Evolutionary conservation across 37 sponge, comb jelly and placozoan species (phyloP).

Genomic region (Cliona cf. orientalis): DNA sequence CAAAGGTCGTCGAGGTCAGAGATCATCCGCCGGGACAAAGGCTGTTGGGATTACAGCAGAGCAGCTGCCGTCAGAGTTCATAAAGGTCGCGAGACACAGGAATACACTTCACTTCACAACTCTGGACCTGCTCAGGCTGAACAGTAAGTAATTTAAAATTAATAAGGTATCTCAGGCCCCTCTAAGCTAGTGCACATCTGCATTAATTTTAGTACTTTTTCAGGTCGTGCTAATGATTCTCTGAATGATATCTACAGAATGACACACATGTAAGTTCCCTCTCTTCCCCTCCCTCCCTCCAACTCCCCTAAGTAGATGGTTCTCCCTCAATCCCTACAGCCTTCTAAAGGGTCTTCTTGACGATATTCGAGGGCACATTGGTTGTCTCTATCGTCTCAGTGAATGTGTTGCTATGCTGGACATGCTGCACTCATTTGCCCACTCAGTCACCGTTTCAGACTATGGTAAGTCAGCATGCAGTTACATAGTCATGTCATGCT

Average conservation of each 20-base stretch:
- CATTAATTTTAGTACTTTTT: not conserved
- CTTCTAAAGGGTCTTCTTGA: constrained; percentile 76
- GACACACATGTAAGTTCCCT: constrained; percentile 78
- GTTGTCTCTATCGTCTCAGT: constrained; percentile 94
- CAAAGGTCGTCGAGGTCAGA: not conserved
- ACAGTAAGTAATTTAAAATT: constrained; percentile 13
- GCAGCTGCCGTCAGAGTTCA: constrained; percentile 72
- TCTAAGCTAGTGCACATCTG: not conserved
- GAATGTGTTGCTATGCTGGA: constrained; percentile 97
- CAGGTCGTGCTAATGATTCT: constrained; percentile 88
- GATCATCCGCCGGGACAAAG: not conserved
- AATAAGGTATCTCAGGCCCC: not conserved
- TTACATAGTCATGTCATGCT: not conserved
- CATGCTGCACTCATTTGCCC: constrained; percentile 94
- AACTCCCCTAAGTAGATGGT: not conserved
- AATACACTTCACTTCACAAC: constrained; percentile 88
- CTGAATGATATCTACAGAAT: constrained; percentile 95
- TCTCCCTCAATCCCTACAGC: too few relatives aligned
- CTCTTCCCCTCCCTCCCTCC: not conserved
- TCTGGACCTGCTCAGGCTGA: constrained; percentile 77
- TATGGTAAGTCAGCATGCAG: constrained; percentile 62
- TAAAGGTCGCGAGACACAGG: constrained; percentile 79
- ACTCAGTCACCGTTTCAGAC: constrained; percentile 86
- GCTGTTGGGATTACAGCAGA: constrained; percentile 11
- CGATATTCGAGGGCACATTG: constrained; percentile 74